Base-by-base conservation (phyloP, 2,113 vertebrate genomes). In the Agelaius tricolor region DNA sequence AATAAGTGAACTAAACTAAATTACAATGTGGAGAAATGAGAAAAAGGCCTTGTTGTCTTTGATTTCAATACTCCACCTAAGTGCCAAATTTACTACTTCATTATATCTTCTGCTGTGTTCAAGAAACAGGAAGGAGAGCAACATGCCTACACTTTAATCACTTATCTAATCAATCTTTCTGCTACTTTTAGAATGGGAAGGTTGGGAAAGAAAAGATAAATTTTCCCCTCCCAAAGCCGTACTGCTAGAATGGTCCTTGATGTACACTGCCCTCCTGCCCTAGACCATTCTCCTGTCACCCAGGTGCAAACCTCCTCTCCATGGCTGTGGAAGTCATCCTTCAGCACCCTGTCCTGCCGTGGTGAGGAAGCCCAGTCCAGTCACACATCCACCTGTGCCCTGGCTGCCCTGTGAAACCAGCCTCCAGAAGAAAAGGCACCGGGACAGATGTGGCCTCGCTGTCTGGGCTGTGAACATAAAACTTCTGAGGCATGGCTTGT, bases 1-100 rank as follows among this genome's bases (percentile, higher is more conserved):
- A 94, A 84, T 62, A 92, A 90, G 59, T 44, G 55, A 93, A 71
- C 61, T 74, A n/a, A 86, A 81, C 26, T 80, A 66, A 90, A 86
- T 94, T 90, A 80, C 55, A 93, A 58, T 24, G 63, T 6, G 4
- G 51, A 90, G 47, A 93, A 85, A 55, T 24, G 35, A 90, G 51
- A 83, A 92, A 95, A 93, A 69, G 6, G 26, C 26, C n/a, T 85
- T 75, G 17, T 27, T 84, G 74, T 44, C 75, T 95, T 85, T 1
- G 0, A 84, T 90, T 81, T 84, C 91, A 89, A 10, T 89, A 55
- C 18, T 74, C 37, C 13, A 80, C 83, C 41, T 69, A 83, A 94
- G 39, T 58, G 35, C 18, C 46, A 69, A 41, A 77, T 84, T 74
- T 86, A 39, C 68, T 63, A 73, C 35, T 44, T 72, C 69, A 44